Evolutionary conservation across 1,140 invertebrate genomes (phyloP).

Genomic region (Olivierus martensii): DNA sequence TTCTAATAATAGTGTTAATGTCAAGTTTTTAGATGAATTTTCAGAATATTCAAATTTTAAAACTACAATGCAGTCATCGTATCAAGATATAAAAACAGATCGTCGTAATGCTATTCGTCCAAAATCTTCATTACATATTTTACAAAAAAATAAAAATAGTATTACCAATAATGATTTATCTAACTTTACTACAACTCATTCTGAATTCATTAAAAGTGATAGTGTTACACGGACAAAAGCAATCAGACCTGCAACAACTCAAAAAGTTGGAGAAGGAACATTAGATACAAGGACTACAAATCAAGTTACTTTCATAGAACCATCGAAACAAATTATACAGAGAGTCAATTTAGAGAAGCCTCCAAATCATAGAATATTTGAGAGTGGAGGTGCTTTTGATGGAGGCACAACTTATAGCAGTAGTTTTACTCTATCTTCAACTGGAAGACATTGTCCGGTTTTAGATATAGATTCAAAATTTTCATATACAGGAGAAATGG

Average conservation of each 20-base stretch:
- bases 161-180: too few species aligned
- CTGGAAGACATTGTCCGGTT: conserved; percentile 2
- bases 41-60: too few species aligned
- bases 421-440: conserved; percentile 1
- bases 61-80: too few species aligned
- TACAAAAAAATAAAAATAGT: too few species aligned
- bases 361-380: conserved; percentile 4
- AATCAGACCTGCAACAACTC: conserved; percentile 8
- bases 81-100: too few species aligned
- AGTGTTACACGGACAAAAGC: background rate
- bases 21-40: too few species aligned
- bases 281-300: conserved; percentile 10
- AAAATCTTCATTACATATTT: too few species aligned
- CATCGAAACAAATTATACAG: background rate
- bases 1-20: too few species aligned
- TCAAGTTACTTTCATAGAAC: background rate
- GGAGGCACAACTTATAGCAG: conserved; percentile 6
- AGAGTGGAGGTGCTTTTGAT: background rate
- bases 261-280: conserved; percentile 8
- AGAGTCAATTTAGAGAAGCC: conserved; percentile 2
- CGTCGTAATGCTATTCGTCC: too few species aligned
- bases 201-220: too few species aligned
- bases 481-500: conserved; percentile 5
- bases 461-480: conserved; percentile 2
- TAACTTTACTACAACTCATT: too few species aligned